Evolutionary conservation across 2,888 invertebrate species (phyloP).

Genomic region (Papilio protenor): DNA sequence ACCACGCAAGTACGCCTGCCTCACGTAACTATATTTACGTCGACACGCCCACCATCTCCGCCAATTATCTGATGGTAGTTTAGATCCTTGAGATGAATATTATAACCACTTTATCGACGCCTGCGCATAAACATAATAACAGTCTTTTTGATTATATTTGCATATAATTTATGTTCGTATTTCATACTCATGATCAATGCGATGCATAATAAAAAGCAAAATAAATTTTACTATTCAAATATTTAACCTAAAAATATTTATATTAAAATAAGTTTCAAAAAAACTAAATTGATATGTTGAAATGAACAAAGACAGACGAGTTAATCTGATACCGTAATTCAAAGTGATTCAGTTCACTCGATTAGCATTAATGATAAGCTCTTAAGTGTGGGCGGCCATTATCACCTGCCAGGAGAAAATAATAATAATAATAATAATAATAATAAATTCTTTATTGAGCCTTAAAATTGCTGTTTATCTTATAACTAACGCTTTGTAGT

Average conservation of each 20-base stretch:
- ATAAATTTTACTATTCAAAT: background rate
- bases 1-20: background rate
- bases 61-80: conserved; percentile 25
- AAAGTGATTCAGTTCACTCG: conserved; percentile 33
- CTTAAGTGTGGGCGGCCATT: conserved; percentile 29
- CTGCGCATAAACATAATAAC: conserved; percentile 32
- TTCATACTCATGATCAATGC: background rate
- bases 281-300: no score
- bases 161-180: conserved; percentile 35
- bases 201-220: background rate
- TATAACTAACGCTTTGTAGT: no score
- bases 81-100: conserved; percentile 15
- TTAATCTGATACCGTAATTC: conserved; percentile 23
- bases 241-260: no score
- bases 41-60: conserved; percentile 22
- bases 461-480: no score
- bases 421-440: no score
- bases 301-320: no score
- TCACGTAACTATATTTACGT: conserved; percentile 25
- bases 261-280: no score
- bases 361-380: conserved; percentile 33
- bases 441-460: no score
- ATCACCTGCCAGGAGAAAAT: conserved; percentile 39
- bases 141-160: conserved; percentile 33
- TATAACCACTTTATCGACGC: conserved; percentile 36